phyloP scores from a whole-genome alignment of 2,888 invertebrate genomes.

The Seladonia tumulorum region DNA sequence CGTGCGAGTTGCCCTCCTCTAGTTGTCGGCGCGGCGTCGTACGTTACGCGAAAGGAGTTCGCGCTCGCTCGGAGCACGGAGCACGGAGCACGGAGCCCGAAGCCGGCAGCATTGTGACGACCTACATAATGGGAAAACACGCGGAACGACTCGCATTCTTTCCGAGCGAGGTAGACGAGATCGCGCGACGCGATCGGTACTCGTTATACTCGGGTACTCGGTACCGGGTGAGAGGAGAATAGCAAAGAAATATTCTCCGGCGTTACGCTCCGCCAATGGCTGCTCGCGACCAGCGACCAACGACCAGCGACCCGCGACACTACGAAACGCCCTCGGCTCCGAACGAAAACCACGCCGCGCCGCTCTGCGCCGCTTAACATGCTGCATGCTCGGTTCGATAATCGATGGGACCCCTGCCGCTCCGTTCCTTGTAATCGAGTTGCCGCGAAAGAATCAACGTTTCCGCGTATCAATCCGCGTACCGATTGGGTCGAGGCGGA shows the following conservation, averaged over 20 bases:
- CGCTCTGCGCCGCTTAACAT: neutral
- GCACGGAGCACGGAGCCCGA: no score
- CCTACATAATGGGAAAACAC: constrained; percentile 58
- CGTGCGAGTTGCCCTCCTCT: constrained; percentile 19
- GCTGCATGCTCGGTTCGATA: neutral
- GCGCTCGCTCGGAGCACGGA: neutral
- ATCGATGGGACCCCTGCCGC: constrained; percentile 31
- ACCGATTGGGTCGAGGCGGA: constrained; percentile 6
- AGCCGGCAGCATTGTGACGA: constrained; percentile 43
- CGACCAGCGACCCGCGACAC: neutral
- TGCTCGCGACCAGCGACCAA: neutral
- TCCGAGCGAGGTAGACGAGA: constrained; percentile 40
- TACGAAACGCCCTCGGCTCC: neutral
- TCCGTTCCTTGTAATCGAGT: constrained; percentile 26
- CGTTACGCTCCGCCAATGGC: constrained; percentile 31
- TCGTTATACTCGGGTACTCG: neutral
- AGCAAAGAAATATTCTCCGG: constrained; percentile 20
- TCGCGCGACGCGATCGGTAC: constrained; percentile 18
- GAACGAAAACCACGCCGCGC: neutral
- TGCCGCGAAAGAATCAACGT: constrained; percentile 29
- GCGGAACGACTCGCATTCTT: constrained; percentile 59
- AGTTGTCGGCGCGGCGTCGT: constrained; percentile 26
- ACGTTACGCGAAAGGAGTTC: constrained; percentile 37
- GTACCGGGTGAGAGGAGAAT: constrained; percentile 5
- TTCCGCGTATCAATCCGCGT: constrained; percentile 53